Conservation (phyloP, 2,113 vertebrate genomes). For the Paralichthys olivaceus region DNA sequence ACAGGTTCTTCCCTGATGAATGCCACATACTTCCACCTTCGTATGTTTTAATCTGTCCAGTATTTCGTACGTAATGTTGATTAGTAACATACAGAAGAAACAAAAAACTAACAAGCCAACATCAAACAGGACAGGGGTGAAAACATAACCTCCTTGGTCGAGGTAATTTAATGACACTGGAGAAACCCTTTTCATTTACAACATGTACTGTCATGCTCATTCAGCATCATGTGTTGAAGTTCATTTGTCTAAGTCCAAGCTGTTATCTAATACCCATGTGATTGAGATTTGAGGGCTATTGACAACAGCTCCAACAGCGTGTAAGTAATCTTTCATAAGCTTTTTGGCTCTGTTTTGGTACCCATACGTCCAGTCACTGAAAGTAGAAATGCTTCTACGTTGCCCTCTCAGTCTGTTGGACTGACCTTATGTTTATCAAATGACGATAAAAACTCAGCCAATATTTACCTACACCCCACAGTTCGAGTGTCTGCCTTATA, state of each 20-base stretch:
- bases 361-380: conserved; percentile 19
- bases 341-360: conserved; percentile 35
- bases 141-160: too few species aligned
- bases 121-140: too few species aligned
- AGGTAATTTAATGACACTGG: too few species aligned
- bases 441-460: neutral
- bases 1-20: too few species aligned
- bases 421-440: neutral
- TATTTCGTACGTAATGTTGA: too few species aligned
- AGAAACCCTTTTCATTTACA: neutral
- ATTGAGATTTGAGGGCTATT: conserved; percentile 44
- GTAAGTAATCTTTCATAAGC: conserved; percentile 53
- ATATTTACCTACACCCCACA: too few species aligned
- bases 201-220: neutral
- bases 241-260: neutral
- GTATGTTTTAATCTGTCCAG: too few species aligned
- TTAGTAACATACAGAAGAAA: too few species aligned
- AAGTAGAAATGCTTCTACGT: conserved; percentile 16
- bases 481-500: too few species aligned
- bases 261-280: conserved; percentile 41
- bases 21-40: too few species aligned
- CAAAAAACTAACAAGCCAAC: too few species aligned
- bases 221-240: neutral
- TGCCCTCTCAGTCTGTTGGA: neutral
- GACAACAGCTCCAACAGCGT: conserved; percentile 34